Evolutionary conservation across 2,113 vertebrate species (phyloP).

Genomic region (Orthonyx spaldingii): DNA sequence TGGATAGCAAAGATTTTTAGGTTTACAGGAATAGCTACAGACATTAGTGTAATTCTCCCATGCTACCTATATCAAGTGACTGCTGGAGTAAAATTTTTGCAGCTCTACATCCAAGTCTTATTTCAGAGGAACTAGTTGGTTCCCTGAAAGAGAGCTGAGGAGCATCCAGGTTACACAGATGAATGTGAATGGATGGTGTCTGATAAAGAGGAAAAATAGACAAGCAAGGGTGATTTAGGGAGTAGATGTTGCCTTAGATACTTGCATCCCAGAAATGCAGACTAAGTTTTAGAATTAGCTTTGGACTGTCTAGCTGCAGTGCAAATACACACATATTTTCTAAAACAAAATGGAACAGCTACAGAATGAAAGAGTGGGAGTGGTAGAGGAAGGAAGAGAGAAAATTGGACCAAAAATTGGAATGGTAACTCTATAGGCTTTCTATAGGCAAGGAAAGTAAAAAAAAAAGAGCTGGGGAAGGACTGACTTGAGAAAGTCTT

Average conservation of each 20-base stretch:
- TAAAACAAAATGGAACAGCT: neutral
- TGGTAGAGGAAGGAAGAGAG: neutral
- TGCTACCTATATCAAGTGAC: neutral
- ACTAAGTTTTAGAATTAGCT: neutral
- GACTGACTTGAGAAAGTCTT: neutral
- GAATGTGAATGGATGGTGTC: neutral
- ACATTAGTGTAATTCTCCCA: neutral
- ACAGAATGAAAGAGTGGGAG: neutral
- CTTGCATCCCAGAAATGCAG: neutral
- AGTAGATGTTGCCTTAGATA: neutral
- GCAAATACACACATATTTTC: neutral
- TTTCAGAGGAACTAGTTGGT: neutral
- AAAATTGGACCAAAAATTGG: neutral
- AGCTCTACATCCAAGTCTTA: neutral
- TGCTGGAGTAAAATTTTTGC: neutral
- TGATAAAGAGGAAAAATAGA: neutral
- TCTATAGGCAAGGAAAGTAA: neutral
- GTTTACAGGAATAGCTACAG: neutral
- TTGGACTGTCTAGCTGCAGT: neutral
- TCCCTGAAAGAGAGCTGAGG: neutral
- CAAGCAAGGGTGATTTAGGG: neutral
- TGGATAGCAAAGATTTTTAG: neutral
- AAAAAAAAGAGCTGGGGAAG: neutral
- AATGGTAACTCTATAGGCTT: neutral
- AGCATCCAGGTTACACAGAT: neutral